Conservation (phyloP, 2,113 vertebrate genomes). For the Lepisosteus oculatus region DNA sequence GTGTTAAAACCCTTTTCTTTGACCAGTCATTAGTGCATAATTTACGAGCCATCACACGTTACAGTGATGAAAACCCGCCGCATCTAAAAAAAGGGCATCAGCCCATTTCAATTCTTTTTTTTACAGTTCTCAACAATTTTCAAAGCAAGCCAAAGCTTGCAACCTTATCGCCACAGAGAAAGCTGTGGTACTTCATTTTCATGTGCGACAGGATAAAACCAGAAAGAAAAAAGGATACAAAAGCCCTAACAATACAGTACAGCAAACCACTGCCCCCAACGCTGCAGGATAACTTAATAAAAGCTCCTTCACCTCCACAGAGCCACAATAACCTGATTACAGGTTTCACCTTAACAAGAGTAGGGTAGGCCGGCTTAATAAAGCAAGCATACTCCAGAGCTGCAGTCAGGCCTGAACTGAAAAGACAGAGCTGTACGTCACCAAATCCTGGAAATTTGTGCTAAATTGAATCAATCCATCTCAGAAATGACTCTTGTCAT, state of each 20-base stretch:
- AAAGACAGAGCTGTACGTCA: conserved; percentile 66
- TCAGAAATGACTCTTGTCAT: conserved; percentile 82
- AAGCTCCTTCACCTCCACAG: neutral
- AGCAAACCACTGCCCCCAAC: neutral
- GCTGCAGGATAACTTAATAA: conserved; percentile 9
- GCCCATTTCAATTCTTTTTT: no score
- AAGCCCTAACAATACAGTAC: no score
- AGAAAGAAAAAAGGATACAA: no score
- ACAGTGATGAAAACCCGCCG: neutral
- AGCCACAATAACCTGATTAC: conserved; percentile 36
- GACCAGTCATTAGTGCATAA: conserved; percentile 17
- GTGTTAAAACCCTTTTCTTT: conserved; percentile 6
- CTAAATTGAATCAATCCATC: conserved; percentile 88
- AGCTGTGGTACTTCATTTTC: no score
- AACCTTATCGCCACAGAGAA: no score
- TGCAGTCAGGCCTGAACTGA: conserved; percentile 46
- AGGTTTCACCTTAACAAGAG: conserved; percentile 26
- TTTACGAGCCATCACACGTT: conserved; percentile 1
- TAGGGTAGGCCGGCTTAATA: conserved; percentile 47
- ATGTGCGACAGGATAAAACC: no score
- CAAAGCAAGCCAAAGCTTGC: no score
- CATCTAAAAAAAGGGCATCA: no score
- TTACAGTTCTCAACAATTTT: no score
- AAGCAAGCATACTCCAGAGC: conserved; percentile 53
- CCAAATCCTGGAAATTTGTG: conserved; percentile 67